Conservation (phyloP, 2,797 vertebrate genomes). For the Thaleichthys pacificus region DNA sequence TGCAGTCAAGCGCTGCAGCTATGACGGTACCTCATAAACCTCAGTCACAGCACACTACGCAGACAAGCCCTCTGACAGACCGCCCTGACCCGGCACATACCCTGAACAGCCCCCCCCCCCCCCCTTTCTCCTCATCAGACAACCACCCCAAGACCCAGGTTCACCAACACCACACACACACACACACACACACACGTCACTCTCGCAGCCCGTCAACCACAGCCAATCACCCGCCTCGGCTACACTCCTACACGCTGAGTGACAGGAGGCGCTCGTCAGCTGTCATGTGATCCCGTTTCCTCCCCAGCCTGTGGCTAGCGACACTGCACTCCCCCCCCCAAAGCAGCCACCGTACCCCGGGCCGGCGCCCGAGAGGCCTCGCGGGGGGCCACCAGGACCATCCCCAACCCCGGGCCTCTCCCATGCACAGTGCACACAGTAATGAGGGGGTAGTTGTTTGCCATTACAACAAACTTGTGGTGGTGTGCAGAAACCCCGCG, state of each 20-base stretch:
- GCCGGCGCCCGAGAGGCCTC: too few relatives aligned
- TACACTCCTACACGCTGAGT: not conserved
- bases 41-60: not conserved
- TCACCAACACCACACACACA: not conserved
- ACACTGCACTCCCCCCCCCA: not conserved
- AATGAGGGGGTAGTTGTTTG: constrained; percentile 48
- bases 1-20: not conserved
- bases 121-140: not conserved
- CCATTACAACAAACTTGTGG: constrained; percentile 34
- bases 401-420: not conserved
- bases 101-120: not conserved
- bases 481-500: constrained; percentile 47
- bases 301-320: not conserved
- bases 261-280: not conserved
- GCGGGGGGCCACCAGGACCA: not conserved
- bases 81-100: not conserved
- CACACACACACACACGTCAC: not conserved
- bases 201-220: not conserved
- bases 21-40: constrained; percentile 6
- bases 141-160: not conserved
- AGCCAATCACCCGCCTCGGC: constrained; percentile 6
- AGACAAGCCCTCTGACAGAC: constrained; percentile 10
- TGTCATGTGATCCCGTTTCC: not conserved
- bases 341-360: too few relatives aligned
- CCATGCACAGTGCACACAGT: constrained; percentile 21